Evolutionary conservation across 1,140 invertebrate genomes (phyloP), one percentile per base, ranked within the genome.

Genomic region (Probaryconus sp.): DNA sequence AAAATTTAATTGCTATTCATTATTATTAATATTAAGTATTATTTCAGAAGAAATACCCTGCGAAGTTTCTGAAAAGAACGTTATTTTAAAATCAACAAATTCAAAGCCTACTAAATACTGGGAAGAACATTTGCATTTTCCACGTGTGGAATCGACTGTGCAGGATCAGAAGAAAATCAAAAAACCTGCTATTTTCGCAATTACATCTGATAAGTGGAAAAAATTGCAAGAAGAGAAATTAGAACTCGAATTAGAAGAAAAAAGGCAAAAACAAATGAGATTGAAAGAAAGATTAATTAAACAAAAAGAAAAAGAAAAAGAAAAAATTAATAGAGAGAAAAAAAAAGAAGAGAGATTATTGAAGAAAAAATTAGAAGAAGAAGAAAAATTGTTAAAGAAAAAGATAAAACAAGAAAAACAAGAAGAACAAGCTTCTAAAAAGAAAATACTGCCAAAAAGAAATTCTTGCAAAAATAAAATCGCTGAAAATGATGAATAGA

Each of bases 111-210:
- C 31, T 31, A 31, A 18, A 18, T 1, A 2, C 45, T 31, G 45
- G 45, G 33, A 20, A n/a, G 10, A 48, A 48, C 45, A 48, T 33
- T 16, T 48, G 11, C 45, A 48, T 48, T 48, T 48, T 20, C 45
- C 45, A 1, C 4, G 33, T 31, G 45, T 1, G 0, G 11, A 0
- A 20, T 31, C 9, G n/a, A 48, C 7, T 6, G 9, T 31, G 11
- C 31, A 31, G 20, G 26, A 16, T 17, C 45, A 18, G 20, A 31
- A 18, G 10, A 48, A 31, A 9, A 18, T 31, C 1, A 48, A n/a
- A 33, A 16, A 48, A 9, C 26, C 18, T 4, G 20, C 3, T 1
- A 48, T 5, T 0, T 48, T 35, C 5, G 28, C 47, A 10, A 50
- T 50, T 3, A 50, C 47, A 3, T 35, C 28, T 21, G 30, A 50